Conservation (phyloP, 35 echinoderm and acorn worm genomes). For the Patiria miniata region DNA sequence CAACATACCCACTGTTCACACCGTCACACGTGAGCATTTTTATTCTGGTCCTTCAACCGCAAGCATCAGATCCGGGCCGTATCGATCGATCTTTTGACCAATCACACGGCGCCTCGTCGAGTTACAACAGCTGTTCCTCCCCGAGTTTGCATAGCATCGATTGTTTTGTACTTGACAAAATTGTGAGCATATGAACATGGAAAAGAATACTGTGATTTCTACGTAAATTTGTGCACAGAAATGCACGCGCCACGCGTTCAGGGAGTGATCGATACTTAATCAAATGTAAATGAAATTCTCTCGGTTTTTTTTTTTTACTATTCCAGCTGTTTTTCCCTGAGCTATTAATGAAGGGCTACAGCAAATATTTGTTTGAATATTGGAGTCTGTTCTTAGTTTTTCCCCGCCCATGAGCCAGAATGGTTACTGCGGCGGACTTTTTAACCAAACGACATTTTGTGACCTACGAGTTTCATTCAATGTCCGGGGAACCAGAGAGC, state of each 20-base stretch:
- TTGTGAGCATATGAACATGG: background rate
- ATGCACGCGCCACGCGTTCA: no score
- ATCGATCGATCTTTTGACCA: conserved; percentile 24
- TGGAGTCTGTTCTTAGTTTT: background rate
- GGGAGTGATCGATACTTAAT: no score
- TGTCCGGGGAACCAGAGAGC: background rate
- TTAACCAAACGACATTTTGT: background rate
- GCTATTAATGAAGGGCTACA: conserved; percentile 1
- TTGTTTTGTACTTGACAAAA: background rate
- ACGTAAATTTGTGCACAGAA: no score
- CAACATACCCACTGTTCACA: no score
- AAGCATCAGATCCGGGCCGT: background rate
- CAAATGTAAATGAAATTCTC: no score
- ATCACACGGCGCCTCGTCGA: background rate
- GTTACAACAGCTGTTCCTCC: background rate
- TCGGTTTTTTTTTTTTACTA: no score
- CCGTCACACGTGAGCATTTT: no score
- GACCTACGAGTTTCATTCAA: background rate
- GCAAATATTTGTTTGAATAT: conserved; percentile 6
- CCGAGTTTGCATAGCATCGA: background rate
- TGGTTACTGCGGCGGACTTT: conserved; percentile 20
- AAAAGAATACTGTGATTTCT: no score
- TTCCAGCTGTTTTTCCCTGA: background rate
- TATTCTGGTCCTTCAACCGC: no score
- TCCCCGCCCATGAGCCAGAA: background rate